Conservation (phyloP, 2,113 vertebrate species). For the Phrynosoma platyrhinos region DNA sequence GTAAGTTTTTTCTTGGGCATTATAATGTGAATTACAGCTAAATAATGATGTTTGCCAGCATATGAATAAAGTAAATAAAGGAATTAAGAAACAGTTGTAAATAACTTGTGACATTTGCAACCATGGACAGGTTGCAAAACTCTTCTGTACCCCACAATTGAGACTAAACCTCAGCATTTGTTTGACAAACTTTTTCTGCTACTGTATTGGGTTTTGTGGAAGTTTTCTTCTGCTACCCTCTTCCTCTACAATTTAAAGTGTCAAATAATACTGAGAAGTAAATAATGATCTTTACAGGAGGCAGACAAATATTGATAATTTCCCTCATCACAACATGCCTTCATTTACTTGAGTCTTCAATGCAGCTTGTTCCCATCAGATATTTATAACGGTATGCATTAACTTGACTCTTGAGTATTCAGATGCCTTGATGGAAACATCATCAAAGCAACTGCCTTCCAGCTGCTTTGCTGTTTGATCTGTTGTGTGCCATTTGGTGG, state of each 20-base stretch:
- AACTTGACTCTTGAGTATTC: background rate
- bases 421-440: fast-evolving
- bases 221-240: background rate
- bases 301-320: background rate
- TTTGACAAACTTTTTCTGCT: background rate
- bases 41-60: background rate
- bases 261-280: background rate
- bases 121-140: background rate
- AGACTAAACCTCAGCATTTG: background rate
- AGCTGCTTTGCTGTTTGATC: background rate
- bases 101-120: background rate
- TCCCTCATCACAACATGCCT: background rate
- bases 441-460: fast-evolving
- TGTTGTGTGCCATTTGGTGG: constrained; percentile 61
- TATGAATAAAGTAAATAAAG: background rate
- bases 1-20: background rate
- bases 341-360: background rate
- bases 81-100: background rate
- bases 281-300: background rate
- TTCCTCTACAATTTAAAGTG: background rate
- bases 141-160: background rate
- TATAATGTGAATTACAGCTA: background rate
- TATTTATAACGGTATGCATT: background rate
- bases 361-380: background rate
- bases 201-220: too few species aligned